These are phyloP conservation scores for Malurus alboscapulatus DNA, from an alignment of 2,113 vertebrate genomes.

Conservation along the genomic window DNA sequence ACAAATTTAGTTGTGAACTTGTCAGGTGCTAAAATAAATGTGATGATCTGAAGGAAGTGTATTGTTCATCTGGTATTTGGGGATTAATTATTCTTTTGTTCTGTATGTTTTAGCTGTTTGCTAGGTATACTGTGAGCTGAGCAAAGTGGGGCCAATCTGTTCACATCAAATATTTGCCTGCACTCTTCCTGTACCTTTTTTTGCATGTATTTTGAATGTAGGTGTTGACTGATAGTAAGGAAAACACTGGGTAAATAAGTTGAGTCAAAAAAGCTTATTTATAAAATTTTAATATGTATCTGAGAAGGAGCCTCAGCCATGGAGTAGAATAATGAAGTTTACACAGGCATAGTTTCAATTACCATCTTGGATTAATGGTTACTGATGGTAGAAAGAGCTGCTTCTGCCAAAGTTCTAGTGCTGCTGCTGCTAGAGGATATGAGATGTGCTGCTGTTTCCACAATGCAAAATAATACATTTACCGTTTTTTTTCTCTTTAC, in stretches of 20 bases:
- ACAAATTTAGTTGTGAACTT: not conserved
- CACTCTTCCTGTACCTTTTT: conserved; percentile 9
- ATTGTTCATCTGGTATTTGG: not conserved
- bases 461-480: not conserved
- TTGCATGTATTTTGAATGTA: not conserved
- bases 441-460: not conserved
- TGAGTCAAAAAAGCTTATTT: conserved; percentile 10
- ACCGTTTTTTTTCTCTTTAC: not conserved
- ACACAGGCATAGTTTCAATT: conserved; percentile 1
- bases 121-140: conserved; percentile 20
- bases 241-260: conserved; percentile 13
- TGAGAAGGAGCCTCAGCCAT: not conserved
- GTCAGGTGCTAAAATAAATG: not conserved
- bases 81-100: conserved; percentile 14
- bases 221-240: conserved; percentile 34
- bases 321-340: not conserved
- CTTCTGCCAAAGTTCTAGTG: not conserved
- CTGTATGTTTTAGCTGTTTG: not conserved
- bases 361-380: not conserved
- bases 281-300: conserved; percentile 7
- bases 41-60: not conserved
- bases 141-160: conserved; percentile 6
- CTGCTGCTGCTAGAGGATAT: not conserved
- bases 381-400: not conserved
- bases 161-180: conserved; percentile 45